Evolutionary conservation across 2,888 invertebrate species (phyloP), one percentile per base, ranked within the genome.

Genomic region (Hypercompe scribonia): DNA sequence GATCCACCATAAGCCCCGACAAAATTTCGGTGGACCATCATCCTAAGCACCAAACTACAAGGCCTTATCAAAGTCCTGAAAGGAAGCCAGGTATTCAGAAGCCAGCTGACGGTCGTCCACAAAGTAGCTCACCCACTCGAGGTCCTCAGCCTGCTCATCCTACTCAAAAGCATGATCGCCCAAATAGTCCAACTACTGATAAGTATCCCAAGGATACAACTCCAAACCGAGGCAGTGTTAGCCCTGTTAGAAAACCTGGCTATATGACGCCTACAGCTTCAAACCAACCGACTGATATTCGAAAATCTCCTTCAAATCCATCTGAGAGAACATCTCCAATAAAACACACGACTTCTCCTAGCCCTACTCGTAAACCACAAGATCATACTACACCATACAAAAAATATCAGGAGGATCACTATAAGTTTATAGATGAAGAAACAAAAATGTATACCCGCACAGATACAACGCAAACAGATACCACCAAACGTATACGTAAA

Each of bases 341-440:
- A 36, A 86, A 84, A 77, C 73, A 81, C 63, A 67, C 79, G 34
- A 73, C 77, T 21, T 77, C 85, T 65, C 76, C 82, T 42, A 90
- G 84, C 65, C 87, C 89, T 54, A 89, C 90, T 46, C 83, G 82
- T 34, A 86, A 81, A 67, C 74, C 78, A 31, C 74, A 83, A 50
- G 75, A 81, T 21, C 76, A 75, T 5, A 87, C 82, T 1, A 70
- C 74, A 31, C 69, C 28, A 31, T 39, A 24, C 31, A 69, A 61
- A 61, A 63, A 70, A 64, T 70, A 70, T 46, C 63, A 70, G 74
- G 87, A 93, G 81, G 91, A 94, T 71, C 91, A 94, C 76, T 92
- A 93, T 71, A 92, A 88, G 79, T 94, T 94, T 76, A 89, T 94
- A 68, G 93, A 94, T 63, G 94, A 94, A 83, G 94, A 95, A 90